Conservation (phyloP, 53 echinoderm and acorn worm genomes). For the Zoroaster sp. region DNA sequence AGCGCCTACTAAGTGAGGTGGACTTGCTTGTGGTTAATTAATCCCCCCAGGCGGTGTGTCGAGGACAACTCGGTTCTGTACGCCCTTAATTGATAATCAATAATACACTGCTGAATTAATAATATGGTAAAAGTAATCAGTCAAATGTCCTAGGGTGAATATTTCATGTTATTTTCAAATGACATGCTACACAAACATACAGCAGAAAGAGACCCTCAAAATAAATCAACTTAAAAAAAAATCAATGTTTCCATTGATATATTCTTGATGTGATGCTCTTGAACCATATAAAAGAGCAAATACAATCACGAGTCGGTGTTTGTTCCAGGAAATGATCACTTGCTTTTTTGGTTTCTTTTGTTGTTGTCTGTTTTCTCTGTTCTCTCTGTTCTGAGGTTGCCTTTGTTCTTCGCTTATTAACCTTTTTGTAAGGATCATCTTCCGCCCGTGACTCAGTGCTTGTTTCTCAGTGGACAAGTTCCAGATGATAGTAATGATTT, state of each 20-base stretch:
- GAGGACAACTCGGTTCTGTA: neutral
- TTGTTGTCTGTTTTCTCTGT: too few relatives aligned
- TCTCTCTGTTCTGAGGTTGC: neutral
- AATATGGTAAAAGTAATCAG: neutral
- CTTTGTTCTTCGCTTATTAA: neutral
- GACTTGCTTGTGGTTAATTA: neutral
- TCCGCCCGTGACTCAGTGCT: neutral
- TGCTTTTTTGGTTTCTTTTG: neutral
- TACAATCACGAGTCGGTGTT: neutral
- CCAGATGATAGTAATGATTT: neutral
- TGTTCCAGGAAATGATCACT: neutral
- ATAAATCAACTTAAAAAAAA: too few relatives aligned
- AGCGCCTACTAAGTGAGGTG: neutral
- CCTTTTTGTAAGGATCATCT: neutral
- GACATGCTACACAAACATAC: neutral
- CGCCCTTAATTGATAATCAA: constrained; percentile 9
- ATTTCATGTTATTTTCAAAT: too few relatives aligned
- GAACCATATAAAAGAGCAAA: neutral
- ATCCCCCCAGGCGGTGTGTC: neutral
- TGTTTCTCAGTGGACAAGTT: neutral
- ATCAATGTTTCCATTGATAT: too few relatives aligned
- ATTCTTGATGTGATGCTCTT: too few relatives aligned
- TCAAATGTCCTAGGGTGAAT: neutral
- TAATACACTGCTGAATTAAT: neutral
- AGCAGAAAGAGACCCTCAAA: neutral